Percentiles rank a stretch among this genome's conserved stretches.
Evolutionary conservation across 53 echinoderm and acorn worm species (phyloP).

Genomic region (Crossaster papposus): DNA sequence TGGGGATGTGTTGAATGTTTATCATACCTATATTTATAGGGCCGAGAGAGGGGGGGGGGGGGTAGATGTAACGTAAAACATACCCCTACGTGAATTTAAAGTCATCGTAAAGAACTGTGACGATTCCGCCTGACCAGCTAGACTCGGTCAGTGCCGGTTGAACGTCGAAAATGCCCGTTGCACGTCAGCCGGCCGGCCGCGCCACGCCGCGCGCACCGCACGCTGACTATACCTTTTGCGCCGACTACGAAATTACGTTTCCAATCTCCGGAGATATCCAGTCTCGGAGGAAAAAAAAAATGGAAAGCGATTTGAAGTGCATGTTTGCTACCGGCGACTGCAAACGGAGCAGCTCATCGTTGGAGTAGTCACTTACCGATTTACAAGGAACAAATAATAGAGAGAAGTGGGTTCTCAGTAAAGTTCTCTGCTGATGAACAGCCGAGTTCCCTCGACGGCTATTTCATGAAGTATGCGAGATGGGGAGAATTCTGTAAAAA

Average conservation of each 20-base stretch:
- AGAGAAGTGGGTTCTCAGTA: background rate
- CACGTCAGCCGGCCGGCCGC: no score
- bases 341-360: background rate
- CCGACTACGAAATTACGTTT: background rate
- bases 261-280: conserved; percentile 19
- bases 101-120: background rate
- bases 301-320: conserved; percentile 18
- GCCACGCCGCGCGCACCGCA: no score
- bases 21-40: no score
- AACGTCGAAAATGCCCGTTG: background rate
- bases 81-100: background rate
- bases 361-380: background rate
- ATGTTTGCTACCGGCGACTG: conserved; percentile 22
- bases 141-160: background rate
- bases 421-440: no score
- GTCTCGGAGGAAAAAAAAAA: background rate
- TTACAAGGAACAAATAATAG: background rate
- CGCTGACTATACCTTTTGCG: no score
- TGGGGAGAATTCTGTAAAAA: no score
- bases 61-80: background rate
- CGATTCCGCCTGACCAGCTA: background rate
- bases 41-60: no score
- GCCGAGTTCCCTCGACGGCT: background rate
- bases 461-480: background rate
- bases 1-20: no score